A percentile compares a stretch with the other conserved stretches of the same genome.
These are phyloP conservation scores for Antheraea pernyi DNA, from an alignment of 1,140 invertebrate species.

Conservation along the genomic window DNA sequence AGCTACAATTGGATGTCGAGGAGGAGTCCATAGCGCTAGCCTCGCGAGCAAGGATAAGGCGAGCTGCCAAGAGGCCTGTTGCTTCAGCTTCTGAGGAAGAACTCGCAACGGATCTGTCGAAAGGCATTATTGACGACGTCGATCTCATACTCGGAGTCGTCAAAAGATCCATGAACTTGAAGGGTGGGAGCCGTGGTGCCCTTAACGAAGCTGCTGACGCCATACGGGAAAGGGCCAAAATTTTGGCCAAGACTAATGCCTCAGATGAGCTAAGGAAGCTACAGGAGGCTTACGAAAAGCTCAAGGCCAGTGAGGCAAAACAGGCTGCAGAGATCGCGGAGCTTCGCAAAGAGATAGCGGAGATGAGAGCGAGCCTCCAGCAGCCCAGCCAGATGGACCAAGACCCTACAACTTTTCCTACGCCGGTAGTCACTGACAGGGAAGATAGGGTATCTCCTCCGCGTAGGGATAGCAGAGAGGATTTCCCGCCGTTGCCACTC, in stretches of 20 bases:
- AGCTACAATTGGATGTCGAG: neutral
- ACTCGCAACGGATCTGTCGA: neutral
- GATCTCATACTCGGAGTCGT: neutral
- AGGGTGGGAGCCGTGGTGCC: neutral
- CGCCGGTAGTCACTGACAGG: too few relatives aligned
- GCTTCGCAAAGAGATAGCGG: neutral
- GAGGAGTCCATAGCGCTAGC: neutral
- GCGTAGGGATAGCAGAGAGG: too few relatives aligned
- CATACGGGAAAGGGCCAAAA: neutral
- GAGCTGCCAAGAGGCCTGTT: neutral
- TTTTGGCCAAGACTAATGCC: neutral
- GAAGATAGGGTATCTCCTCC: too few relatives aligned
- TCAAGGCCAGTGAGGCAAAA: neutral
- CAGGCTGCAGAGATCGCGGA: neutral
- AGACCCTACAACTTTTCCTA: too few relatives aligned
- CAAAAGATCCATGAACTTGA: neutral
- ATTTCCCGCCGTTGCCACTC: neutral
- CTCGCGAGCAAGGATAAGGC: neutral
- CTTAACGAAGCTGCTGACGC: neutral
- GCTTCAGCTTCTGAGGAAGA: neutral
- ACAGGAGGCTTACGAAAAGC: neutral
- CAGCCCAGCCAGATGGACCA: neutral
- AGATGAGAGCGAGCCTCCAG: neutral
- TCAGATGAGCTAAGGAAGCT: neutral
- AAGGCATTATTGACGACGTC: neutral